Conservation (phyloP, 2,888 invertebrate species). For the Parnassius smintheus region DNA sequence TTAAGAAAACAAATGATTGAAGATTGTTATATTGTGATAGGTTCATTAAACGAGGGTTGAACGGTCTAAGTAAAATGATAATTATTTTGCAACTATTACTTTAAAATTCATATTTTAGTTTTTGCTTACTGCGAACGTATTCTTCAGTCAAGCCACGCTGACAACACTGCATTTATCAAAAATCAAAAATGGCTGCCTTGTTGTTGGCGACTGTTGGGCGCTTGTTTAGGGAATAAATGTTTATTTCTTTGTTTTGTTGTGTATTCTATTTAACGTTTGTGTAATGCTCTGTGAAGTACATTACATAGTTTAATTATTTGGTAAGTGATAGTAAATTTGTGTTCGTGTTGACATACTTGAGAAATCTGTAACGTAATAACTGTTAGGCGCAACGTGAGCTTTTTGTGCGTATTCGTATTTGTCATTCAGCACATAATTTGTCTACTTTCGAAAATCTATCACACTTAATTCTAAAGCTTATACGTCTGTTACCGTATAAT, state of each 20-base stretch:
- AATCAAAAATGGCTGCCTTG: slow-evolving; percentile 77
- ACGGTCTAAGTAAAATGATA: too few relatives aligned
- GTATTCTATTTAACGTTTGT: slow-evolving; percentile 50
- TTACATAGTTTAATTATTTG: slow-evolving; percentile 47
- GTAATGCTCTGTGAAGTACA: slow-evolving; percentile 45
- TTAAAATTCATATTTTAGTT: too few relatives aligned
- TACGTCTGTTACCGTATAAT: neutral
- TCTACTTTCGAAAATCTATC: slow-evolving; percentile 11
- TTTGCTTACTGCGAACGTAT: too few relatives aligned
- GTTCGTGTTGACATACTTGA: slow-evolving; percentile 21
- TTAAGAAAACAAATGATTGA: too few relatives aligned
- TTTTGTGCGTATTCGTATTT: slow-evolving; percentile 37
- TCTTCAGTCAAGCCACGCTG: too few relatives aligned
- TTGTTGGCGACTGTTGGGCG: slow-evolving; percentile 77
- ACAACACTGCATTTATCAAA: slow-evolving; percentile 54
- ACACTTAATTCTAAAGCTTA: neutral
- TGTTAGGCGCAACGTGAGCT: slow-evolving; percentile 65
- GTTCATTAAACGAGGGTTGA: too few relatives aligned
- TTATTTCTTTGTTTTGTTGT: slow-evolving; percentile 67
- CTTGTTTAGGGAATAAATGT: slow-evolving; percentile 72
- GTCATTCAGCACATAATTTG: slow-evolving; percentile 30
- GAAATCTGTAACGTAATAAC: slow-evolving; percentile 38
- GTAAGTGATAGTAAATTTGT: slow-evolving; percentile 47
- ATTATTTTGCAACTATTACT: too few relatives aligned
- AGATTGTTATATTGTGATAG: too few relatives aligned